phyloP scores from a whole-genome alignment of 2,113 vertebrate genomes.

The Onychostoma macrolepis region DNA sequence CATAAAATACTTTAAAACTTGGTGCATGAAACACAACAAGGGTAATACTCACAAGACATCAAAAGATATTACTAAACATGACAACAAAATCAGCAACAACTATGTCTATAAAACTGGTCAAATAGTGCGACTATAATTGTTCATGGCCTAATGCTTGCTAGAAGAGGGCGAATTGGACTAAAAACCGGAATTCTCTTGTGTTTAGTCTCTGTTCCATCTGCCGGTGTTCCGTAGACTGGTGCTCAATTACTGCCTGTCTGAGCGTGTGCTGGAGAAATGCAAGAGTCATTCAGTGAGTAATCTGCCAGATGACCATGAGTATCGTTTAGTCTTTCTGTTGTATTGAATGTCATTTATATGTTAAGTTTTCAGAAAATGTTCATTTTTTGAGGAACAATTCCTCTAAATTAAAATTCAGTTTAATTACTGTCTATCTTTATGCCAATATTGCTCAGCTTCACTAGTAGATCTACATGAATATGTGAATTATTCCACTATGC shows the following conservation, averaged over 20 bases:
- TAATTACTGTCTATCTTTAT: not conserved
- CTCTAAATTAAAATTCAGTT: not conserved
- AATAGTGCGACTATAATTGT: not conserved
- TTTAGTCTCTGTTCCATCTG: constrained; percentile 94
- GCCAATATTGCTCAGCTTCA: not conserved
- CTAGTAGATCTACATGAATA: not conserved
- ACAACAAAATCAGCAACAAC: not conserved
- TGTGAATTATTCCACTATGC: not conserved
- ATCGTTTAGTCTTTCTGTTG: not conserved
- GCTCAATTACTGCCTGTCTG: constrained; percentile 88
- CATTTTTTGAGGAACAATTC: not conserved
- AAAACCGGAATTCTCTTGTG: constrained; percentile 43
- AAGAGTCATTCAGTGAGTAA: constrained; percentile 84
- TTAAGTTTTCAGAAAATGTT: not conserved
- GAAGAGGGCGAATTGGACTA: not conserved
- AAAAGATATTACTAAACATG: not conserved
- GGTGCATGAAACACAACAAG: not conserved
- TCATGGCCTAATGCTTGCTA: not conserved
- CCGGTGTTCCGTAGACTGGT: constrained; percentile 92
- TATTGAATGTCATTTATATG: not conserved
- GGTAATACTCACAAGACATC: not conserved
- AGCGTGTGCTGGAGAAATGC: constrained; percentile 82
- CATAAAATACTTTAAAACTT: not conserved
- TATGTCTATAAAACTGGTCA: not conserved
- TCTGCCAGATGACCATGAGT: constrained; percentile 27